Percentiles rank a stretch among this genome's conserved stretches.
Evolutionary conservation across 2,888 invertebrate species (phyloP).

Genomic region (Nemotelus nigrinus): DNA sequence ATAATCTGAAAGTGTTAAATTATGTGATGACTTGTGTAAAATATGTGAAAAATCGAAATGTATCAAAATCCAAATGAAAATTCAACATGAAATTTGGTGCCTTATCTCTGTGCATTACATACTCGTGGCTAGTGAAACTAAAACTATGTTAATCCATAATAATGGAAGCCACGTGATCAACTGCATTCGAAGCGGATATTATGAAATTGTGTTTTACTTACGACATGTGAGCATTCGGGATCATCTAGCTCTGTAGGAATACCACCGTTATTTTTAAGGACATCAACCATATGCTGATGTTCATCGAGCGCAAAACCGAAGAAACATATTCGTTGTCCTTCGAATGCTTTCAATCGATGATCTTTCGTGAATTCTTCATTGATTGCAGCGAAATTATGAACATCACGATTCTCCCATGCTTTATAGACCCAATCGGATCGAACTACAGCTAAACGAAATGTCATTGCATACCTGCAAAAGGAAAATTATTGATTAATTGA

Average conservation of each 20-base stretch:
- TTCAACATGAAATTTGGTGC: too few relatives aligned
- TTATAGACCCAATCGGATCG: conserved; percentile 87
- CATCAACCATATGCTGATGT: conserved; percentile 90
- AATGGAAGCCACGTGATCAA: too few relatives aligned
- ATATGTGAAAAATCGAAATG: conserved; percentile 46
- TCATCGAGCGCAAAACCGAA: conserved; percentile 91
- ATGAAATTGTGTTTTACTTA: conserved; percentile 68
- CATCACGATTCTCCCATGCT: conserved; percentile 84
- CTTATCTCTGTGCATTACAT: too few relatives aligned
- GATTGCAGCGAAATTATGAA: conserved; percentile 75
- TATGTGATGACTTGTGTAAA: conserved; percentile 48
- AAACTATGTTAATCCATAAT: too few relatives aligned
- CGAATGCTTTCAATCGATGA: conserved; percentile 86
- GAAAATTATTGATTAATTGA: background rate
- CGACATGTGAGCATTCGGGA: conserved; percentile 89
- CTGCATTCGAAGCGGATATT: too few relatives aligned
- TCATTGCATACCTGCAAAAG: conserved; percentile 78
- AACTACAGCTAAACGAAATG: conserved; percentile 89
- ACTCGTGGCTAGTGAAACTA: too few relatives aligned
- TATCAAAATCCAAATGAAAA: background rate
- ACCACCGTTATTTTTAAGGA: conserved; percentile 87
- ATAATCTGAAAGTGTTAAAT: conserved; percentile 60
- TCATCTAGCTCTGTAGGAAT: conserved; percentile 81
- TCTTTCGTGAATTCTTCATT: conserved; percentile 75
- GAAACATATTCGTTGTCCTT: conserved; percentile 87